phyloP scores from a whole-genome alignment of 1,140 invertebrate species.

The Pogonomyrmex californicus region DNA sequence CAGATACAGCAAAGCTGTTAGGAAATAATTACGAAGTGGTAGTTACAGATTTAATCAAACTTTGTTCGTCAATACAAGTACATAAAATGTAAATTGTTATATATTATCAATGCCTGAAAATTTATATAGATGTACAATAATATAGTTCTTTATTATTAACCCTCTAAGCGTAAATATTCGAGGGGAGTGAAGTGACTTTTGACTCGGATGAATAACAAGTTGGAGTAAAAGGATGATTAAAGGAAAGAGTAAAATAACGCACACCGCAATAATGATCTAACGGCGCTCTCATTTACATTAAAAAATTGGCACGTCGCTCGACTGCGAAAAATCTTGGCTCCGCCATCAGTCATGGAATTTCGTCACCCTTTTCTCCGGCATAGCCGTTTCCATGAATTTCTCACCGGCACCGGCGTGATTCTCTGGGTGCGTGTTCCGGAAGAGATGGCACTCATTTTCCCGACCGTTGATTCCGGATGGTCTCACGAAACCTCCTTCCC shows the following conservation, averaged over 20 bases:
- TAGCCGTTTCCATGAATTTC: constrained; percentile 63
- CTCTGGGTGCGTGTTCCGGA: constrained; percentile 81
- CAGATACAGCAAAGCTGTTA: neutral
- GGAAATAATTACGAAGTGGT: constrained; percentile 56
- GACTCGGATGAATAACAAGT: constrained; percentile 13
- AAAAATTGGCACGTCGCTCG: constrained; percentile 36
- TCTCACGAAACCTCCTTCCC: constrained; percentile 62
- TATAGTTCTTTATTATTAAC: neutral
- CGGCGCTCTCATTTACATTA: constrained; percentile 26
- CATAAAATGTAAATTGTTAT: neutral
- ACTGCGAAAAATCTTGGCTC: constrained; percentile 32
- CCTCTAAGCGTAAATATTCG: constrained; percentile 13
- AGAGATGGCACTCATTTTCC: constrained; percentile 85
- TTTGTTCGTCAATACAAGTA: constrained; percentile 37
- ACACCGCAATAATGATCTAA: constrained; percentile 47
- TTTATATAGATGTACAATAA: neutral
- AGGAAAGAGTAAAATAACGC: constrained; percentile 34
- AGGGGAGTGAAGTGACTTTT: neutral
- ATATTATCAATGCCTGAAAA: neutral
- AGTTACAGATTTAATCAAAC: constrained; percentile 57
- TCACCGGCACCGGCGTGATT: constrained; percentile 55
- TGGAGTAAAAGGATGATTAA: neutral
- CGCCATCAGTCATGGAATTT: constrained; percentile 66
- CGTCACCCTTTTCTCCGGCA: constrained; percentile 59
- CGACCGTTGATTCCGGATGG: constrained; percentile 83